Percentiles rank a stretch among this genome's conserved stretches.
Evolutionary conservation across 2,113 vertebrate species (phyloP).

Genomic region (Todiramphus saurophagus): DNA sequence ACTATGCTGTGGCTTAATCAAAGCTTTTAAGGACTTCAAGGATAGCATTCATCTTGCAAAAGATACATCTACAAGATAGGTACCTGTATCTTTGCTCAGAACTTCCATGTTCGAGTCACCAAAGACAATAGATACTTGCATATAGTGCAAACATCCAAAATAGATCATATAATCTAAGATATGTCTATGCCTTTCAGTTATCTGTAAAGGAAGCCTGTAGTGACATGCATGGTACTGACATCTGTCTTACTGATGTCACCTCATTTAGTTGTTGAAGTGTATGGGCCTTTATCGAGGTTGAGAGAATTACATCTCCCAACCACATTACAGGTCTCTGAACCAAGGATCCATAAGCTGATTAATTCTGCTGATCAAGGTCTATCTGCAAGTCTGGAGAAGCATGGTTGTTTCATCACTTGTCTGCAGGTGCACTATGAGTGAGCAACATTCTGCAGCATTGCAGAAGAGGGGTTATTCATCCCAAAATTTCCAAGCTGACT

Average conservation of each 20-base stretch:
- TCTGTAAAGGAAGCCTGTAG: background rate
- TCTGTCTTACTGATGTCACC: background rate
- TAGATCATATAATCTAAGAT: background rate
- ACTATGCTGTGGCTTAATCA: background rate
- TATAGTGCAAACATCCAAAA: background rate
- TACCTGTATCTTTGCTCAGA: background rate
- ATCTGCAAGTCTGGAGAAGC: background rate
- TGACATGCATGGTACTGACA: rapidly evolving
- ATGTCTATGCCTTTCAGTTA: background rate
- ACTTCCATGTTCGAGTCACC: background rate
- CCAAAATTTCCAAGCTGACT: background rate
- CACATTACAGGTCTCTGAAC: background rate
- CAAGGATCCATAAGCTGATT: background rate
- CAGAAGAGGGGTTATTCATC: background rate
- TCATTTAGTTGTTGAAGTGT: background rate
- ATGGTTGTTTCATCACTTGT: background rate
- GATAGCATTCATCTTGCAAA: background rate
- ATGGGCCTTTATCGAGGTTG: background rate
- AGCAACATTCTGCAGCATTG: background rate
- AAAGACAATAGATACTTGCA: background rate
- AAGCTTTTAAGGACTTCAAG: background rate
- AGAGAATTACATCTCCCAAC: background rate
- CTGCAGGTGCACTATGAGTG: background rate
- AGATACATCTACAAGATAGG: background rate
- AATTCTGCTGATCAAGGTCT: background rate